A percentile compares a stretch with the other conserved stretches of the same genome.
Conservation (phyloP, 2,797 vertebrate species). For the Pseudochirops cupreus region DNA sequence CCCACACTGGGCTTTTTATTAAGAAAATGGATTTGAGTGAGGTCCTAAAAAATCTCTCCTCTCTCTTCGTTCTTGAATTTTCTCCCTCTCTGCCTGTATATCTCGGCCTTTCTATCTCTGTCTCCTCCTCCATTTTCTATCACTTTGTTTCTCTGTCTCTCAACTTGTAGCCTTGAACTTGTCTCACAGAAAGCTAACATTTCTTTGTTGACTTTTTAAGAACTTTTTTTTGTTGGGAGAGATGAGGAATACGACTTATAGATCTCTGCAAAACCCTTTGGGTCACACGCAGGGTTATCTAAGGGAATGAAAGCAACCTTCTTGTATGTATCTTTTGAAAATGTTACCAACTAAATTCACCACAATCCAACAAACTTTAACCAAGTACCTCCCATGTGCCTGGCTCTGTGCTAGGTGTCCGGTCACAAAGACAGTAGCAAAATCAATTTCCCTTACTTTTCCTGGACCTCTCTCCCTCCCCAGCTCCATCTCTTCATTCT, state of each 20-base stretch:
- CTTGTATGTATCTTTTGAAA: neutral
- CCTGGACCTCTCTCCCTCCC: neutral
- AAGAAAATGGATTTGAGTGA: constrained; percentile 32
- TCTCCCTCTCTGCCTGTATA: neutral
- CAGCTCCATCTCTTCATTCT: neutral
- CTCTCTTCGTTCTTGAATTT: neutral
- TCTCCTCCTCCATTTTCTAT: neutral
- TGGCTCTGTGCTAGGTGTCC: neutral
- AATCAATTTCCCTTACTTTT: neutral
- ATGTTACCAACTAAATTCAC: neutral
- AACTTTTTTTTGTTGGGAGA: neutral
- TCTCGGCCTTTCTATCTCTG: neutral
- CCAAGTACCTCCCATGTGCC: neutral
- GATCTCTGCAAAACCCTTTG: neutral
- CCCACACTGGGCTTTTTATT: constrained; percentile 23
- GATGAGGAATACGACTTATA: neutral
- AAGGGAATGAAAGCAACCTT: neutral
- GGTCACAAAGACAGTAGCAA: neutral
- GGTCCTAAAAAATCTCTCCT: neutral
- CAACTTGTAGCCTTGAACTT: neutral
- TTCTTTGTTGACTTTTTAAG: neutral
- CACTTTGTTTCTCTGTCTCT: neutral
- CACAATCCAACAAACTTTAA: neutral
- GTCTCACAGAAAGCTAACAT: neutral
- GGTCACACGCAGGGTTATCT: neutral